A percentile compares a stretch with the other conserved stretches of the same genome.
These are phyloP conservation scores for Oplegnathus fasciatus DNA, from an alignment of 2,113 vertebrate genomes.

Conservation along the genomic window DNA sequence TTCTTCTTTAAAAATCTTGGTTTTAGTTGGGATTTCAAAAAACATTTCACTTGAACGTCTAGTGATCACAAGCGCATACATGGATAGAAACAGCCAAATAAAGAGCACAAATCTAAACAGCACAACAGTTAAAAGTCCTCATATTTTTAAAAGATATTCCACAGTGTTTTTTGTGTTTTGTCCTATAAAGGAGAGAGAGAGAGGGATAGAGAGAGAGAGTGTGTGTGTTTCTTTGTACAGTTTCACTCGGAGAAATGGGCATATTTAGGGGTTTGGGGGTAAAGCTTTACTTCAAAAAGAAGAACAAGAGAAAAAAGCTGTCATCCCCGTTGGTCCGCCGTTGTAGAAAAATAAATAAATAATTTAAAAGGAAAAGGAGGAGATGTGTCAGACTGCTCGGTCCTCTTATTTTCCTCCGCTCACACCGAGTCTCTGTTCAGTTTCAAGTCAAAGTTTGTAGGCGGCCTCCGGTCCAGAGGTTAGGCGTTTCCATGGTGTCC, in stretches of 20 bases:
- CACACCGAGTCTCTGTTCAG: background rate
- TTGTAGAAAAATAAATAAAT: constrained; percentile 83
- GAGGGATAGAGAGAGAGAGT: background rate
- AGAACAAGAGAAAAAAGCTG: background rate
- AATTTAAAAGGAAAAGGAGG: constrained; percentile 67
- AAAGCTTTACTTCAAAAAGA: constrained; percentile 32
- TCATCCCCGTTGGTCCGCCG: background rate
- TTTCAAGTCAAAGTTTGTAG: background rate
- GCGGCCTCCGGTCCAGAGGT: background rate
- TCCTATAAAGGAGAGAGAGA: background rate
- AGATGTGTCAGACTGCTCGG: constrained; percentile 12
- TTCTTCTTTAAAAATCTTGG: constrained; percentile 12
- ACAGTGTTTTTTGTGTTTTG: constrained; percentile 9
- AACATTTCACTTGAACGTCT: constrained; percentile 44
- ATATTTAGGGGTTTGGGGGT: background rate
- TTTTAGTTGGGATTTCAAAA: background rate
- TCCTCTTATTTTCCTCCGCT: background rate
- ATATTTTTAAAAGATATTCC: constrained; percentile 6
- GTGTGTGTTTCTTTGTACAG: background rate
- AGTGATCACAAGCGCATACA: constrained; percentile 50
- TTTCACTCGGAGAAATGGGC: background rate
- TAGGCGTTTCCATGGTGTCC: constrained; percentile 38
- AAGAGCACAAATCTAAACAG: constrained; percentile 56
- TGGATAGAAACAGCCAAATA: constrained; percentile 44
- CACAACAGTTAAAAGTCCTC: constrained; percentile 41